These are phyloP conservation scores for Brachyptera putata DNA, from an alignment of 2,888 invertebrate species.

Conservation along the genomic window DNA sequence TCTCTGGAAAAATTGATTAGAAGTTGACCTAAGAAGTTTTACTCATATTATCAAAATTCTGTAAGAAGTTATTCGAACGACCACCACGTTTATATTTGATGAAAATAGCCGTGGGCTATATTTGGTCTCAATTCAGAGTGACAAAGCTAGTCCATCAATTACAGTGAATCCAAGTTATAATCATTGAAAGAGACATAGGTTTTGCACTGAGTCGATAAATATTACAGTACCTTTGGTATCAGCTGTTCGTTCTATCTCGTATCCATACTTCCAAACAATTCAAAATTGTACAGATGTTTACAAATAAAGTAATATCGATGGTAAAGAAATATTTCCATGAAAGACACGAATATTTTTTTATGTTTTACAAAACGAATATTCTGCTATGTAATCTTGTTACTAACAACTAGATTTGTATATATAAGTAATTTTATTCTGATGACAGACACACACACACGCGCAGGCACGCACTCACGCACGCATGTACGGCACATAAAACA, in stretches of 20 bases:
- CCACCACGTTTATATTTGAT: constrained; percentile 9
- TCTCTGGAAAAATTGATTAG: too few relatives aligned
- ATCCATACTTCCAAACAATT: constrained; percentile 9
- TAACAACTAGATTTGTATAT: constrained; percentile 13
- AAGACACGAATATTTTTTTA: constrained; percentile 1
- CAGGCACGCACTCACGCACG: not conserved
- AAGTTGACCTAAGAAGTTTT: too few relatives aligned
- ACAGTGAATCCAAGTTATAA: constrained; percentile 2
- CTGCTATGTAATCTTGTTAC: not conserved
- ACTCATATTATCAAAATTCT: too few relatives aligned
- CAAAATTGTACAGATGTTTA: not conserved
- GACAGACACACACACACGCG: constrained; percentile 6
- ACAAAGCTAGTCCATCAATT: not conserved
- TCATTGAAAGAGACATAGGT: constrained; percentile 6
- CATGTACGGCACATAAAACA: constrained; percentile 7
- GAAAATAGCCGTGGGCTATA: too few relatives aligned
- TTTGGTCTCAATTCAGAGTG: not conserved
- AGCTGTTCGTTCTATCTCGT: constrained; percentile 11
- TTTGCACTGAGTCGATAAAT: constrained; percentile 9
- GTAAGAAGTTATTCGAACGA: constrained; percentile 5
- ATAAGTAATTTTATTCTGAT: not conserved
- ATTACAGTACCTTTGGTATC: constrained; percentile 20
- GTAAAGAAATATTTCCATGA: not conserved
- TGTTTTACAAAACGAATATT: constrained; percentile 3
- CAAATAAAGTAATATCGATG: not conserved